These are phyloP conservation scores for Ondatra zibethicus DNA, from an alignment of 2,113 vertebrate species.

Conservation along the genomic window DNA sequence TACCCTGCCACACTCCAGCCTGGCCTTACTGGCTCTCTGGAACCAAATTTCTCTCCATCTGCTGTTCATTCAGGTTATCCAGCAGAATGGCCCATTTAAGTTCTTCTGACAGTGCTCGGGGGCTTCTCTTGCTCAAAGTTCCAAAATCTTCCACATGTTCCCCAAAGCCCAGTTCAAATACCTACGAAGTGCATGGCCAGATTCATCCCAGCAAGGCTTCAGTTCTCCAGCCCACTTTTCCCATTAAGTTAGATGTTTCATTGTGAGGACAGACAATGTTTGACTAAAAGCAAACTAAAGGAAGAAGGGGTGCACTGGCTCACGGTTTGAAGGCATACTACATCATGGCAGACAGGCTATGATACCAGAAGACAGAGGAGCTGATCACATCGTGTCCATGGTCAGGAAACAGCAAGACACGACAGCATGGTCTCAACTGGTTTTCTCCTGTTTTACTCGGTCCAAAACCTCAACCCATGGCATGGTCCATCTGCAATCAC, in stretches of 20 bases:
- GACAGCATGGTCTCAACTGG: background rate
- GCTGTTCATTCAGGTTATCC: background rate
- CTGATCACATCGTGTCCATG: background rate
- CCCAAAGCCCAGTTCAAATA: background rate
- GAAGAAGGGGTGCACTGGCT: background rate
- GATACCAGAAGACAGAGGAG: background rate
- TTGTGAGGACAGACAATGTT: background rate
- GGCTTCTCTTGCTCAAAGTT: background rate
- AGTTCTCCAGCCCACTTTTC: background rate
- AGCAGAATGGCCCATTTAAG: background rate
- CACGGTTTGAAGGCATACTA: background rate
- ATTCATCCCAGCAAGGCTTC: background rate
- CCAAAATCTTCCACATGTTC: background rate
- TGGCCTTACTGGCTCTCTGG: background rate
- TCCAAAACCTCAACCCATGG: background rate
- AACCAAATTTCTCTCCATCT: background rate
- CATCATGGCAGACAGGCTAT: background rate
- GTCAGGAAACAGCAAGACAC: background rate
- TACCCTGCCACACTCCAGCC: background rate
- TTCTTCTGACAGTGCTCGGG: background rate
- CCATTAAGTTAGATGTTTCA: background rate
- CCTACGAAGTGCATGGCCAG: background rate
- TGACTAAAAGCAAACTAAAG: background rate
- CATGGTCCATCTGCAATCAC: background rate
- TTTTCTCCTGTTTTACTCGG: background rate